These are phyloP conservation scores for Caenorhabditis latens DNA, from an alignment of 1,140 invertebrate species.

Conservation along the genomic window DNA sequence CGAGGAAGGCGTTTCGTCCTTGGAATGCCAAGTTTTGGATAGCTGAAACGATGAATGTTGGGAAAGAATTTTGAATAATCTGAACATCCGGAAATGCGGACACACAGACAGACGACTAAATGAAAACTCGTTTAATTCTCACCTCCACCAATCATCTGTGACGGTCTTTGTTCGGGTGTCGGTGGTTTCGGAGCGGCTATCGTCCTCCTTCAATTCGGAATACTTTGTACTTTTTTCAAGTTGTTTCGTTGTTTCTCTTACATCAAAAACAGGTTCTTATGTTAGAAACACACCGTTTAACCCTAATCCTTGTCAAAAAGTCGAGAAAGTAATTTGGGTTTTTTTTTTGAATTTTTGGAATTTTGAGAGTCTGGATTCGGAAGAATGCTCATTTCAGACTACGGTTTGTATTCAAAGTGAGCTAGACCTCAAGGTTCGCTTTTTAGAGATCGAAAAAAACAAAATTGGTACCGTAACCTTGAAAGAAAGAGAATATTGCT, in stretches of 20 bases:
- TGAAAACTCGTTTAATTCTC: not conserved
- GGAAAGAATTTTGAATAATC: not conserved
- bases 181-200: constrained; percentile 33
- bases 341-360: not conserved
- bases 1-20: constrained; percentile 1
- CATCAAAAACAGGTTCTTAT: not conserved
- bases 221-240: constrained; percentile 21
- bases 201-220: constrained; percentile 28
- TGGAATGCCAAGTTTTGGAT: constrained; percentile 43
- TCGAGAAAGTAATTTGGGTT: not conserved
- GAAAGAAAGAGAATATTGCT: too few relatives aligned
- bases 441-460: too few relatives aligned
- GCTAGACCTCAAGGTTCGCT: too few relatives aligned
- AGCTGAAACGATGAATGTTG: not conserved
- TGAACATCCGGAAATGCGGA: too few relatives aligned
- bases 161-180: constrained; percentile 52
- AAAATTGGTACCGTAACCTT: too few relatives aligned
- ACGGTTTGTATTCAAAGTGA: too few relatives aligned
- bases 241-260: not conserved
- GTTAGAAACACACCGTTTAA: not conserved
- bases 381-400: too few relatives aligned
- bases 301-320: not conserved
- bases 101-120: not conserved
- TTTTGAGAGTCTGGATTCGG: not conserved
- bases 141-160: constrained; percentile 53